Base-by-base conservation (phyloP, 2,113 vertebrate genomes). In the Pseudorectes ferrugineus region DNA sequence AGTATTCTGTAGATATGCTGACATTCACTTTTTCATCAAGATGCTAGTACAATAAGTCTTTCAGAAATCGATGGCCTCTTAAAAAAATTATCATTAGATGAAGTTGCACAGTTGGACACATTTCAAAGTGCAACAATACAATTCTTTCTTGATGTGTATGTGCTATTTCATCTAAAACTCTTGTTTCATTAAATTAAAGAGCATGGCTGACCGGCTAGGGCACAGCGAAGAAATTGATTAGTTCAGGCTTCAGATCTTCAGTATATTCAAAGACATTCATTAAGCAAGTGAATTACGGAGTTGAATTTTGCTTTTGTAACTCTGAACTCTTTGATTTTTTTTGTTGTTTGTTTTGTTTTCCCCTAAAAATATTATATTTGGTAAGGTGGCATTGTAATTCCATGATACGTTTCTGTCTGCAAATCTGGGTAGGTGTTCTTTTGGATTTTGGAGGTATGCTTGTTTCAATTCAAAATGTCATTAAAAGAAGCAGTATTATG, bases 171-270 rank as follows among this genome's bases (percentile, higher is more conserved):
- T 98, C 97, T 97, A 93, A 98, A 97, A 97, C 97, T 97, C 98
- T 98, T 98, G 98, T 98, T 98, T 98, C 98, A 98, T 98, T 98
- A 98, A 98, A 98, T 98, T 98, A 98, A 98, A 98, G 97, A 98
- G 98, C 97, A 98, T 97, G 97, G 97, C 97, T 98, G 98, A 98
- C 96, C 46, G 93, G 85, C 96, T 96, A 94, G 97, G 98, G 97
- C 97, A 97, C 92, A 96, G 98, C 62, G 71, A 96, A 98, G 97
- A 98, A 98, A 98, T 98, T 98, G 98, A 98, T 98, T 98, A 98
- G 98, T 98, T 98, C 98, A 98, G 98, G 97, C 95, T 98, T 98
- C 23, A 96, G 96, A 97, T 98, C 97, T 97, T 97, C 93, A 97
- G 89, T 97, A 96, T 97, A 98, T 97, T 98, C 97, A 98, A 97